phyloP scores from a whole-genome alignment of 2,113 vertebrate species.

The Heloderma charlesbogerti region DNA sequence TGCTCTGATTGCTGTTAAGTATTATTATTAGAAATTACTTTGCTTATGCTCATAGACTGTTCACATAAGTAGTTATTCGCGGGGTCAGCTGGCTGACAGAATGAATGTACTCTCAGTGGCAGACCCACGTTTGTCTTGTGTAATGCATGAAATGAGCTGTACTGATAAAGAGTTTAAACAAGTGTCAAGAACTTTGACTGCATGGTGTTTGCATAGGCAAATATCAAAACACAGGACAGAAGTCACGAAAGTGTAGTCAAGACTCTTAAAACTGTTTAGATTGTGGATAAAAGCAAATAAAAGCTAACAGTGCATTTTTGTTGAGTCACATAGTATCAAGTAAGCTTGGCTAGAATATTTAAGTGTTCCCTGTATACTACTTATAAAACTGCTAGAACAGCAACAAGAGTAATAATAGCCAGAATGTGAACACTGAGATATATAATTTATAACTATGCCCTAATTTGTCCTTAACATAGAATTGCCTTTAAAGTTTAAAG shows the following conservation, averaged over 20 bases:
- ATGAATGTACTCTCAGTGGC: background rate
- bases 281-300: background rate
- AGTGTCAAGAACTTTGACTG: background rate
- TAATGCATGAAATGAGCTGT: background rate
- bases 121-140: background rate
- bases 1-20: background rate
- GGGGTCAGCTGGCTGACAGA: background rate
- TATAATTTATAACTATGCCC: slow-evolving; percentile 26
- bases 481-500: background rate
- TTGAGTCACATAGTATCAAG: slow-evolving; percentile 11
- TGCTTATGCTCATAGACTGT: background rate
- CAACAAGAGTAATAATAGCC: background rate
- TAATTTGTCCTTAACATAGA: slow-evolving; percentile 9
- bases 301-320: slow-evolving; percentile 22
- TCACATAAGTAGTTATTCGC: background rate
- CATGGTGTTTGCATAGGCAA: background rate
- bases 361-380: background rate
- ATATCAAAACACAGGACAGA: slow-evolving; percentile 9
- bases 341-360: background rate
- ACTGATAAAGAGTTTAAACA: background rate
- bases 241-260: background rate
- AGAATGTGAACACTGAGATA: slow-evolving; percentile 5
- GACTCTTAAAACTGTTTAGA: background rate
- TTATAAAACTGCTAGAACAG: slow-evolving; percentile 39
- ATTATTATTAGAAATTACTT: background rate